A percentile compares a stretch with the other conserved stretches of the same genome.
These are phyloP conservation scores for Epinephelus moara DNA, from an alignment of 2,113 vertebrate genomes.

Conservation along the genomic window DNA sequence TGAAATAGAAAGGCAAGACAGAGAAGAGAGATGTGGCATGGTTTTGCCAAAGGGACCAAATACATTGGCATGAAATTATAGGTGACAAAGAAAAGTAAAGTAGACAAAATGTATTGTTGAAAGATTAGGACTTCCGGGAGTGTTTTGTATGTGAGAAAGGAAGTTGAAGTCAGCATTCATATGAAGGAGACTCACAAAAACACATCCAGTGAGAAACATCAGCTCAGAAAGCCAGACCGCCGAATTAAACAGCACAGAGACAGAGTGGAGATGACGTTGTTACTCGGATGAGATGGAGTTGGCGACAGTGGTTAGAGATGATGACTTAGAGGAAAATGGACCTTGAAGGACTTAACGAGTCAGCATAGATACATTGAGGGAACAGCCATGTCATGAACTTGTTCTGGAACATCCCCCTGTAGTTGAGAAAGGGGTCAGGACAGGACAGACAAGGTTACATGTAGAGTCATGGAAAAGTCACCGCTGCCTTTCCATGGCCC, in stretches of 20 bases:
- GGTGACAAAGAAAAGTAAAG: conserved; percentile 5
- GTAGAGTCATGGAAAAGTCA: conserved; percentile 67
- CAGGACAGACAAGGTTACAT: conserved; percentile 47
- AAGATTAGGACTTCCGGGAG: conserved; percentile 2
- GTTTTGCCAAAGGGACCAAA: conserved; percentile 13
- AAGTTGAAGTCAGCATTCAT: conserved; percentile 7
- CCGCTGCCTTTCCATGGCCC: conserved; percentile 55
- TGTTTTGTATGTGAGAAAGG: conserved; percentile 13
- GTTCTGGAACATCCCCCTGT: conserved; percentile 53
- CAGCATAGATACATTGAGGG: conserved; percentile 58
- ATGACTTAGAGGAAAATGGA: conserved; percentile 61
- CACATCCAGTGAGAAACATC: conserved; percentile 12
- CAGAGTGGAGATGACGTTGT: conserved; percentile 45
- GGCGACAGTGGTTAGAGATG: conserved; percentile 57
- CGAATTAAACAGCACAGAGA: conserved; percentile 32
- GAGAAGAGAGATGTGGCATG: conserved; percentile 9
- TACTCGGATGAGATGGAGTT: conserved; percentile 42
- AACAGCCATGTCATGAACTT: conserved; percentile 58
- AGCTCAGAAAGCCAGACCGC: background rate
- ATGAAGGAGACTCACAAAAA: conserved; percentile 24
- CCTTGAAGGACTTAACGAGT: conserved; percentile 47
- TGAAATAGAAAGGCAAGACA: background rate
- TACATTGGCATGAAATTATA: conserved; percentile 9
- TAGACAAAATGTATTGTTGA: conserved; percentile 22
- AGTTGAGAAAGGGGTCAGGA: conserved; percentile 57